Evolutionary conservation across 2,888 invertebrate genomes (phyloP).

Genomic region (Drosophila algonquin): DNA sequence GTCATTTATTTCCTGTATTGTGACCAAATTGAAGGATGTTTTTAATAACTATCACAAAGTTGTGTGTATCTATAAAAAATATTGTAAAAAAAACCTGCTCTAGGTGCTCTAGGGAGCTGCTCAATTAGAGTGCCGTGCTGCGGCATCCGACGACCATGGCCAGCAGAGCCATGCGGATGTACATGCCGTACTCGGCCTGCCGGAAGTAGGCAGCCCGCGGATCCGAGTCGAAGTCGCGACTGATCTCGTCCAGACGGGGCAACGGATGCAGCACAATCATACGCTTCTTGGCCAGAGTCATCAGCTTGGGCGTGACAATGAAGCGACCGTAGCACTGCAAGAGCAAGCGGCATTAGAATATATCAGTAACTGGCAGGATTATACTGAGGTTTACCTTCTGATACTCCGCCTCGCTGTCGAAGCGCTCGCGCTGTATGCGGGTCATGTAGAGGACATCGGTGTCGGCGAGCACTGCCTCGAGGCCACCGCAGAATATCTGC

Average conservation of each 20-base stretch:
- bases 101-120: slow-evolving; percentile 10
- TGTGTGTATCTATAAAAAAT: not conserved
- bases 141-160: slow-evolving; percentile 92
- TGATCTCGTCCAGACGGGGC: slow-evolving; percentile 97
- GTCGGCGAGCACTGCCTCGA: slow-evolving; percentile 94
- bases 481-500: slow-evolving; percentile 87
- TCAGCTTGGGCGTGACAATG: slow-evolving; percentile 96
- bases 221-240: slow-evolving; percentile 97
- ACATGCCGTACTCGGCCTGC: slow-evolving; percentile 99
- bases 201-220: slow-evolving; percentile 99
- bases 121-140: slow-evolving; percentile 44
- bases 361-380: not conserved
- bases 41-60: not conserved
- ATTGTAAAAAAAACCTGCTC: not conserved
- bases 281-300: slow-evolving; percentile 96
- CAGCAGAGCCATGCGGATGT: slow-evolving; percentile 98
- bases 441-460: slow-evolving; percentile 99
- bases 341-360: not conserved
- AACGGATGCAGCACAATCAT: slow-evolving; percentile 99
- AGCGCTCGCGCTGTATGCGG: slow-evolving; percentile 97
- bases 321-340: slow-evolving; percentile 92
- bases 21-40: not conserved
- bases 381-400: slow-evolving; percentile 87
- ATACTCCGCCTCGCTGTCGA: slow-evolving; percentile 92
- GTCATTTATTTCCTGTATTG: not conserved